Conservation (phyloP, 2,797 vertebrate genomes). For the Pangasius mekongensis region DNA sequence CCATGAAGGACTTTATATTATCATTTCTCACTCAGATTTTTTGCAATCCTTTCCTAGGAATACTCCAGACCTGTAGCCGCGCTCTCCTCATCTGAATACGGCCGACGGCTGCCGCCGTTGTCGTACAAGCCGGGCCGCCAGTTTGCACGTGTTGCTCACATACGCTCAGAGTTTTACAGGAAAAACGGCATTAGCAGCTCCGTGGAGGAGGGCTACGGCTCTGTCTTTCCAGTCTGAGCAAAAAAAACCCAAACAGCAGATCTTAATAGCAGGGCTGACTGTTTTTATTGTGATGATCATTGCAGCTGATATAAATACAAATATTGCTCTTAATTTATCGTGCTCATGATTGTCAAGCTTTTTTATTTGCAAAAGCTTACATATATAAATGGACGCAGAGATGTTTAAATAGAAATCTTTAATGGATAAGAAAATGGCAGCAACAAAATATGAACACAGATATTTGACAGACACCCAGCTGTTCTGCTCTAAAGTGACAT, state of each 20-base stretch:
- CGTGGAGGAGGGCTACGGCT: conserved; percentile 72
- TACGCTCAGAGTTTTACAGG: conserved; percentile 78
- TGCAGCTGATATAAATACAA: conserved; percentile 10
- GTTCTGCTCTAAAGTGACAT: conserved; percentile 29
- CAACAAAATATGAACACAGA: conserved; percentile 83
- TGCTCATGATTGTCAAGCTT: neutral
- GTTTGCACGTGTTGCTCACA: conserved; percentile 62
- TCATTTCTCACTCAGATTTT: neutral
- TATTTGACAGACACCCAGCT: conserved; percentile 68
- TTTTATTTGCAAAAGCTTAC: conserved; percentile 14
- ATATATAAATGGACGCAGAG: conserved; percentile 56
- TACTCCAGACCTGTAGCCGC: conserved; percentile 72
- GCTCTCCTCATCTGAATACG: conserved; percentile 81
- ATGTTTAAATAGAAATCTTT: conserved; percentile 91
- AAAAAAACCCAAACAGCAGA: neutral
- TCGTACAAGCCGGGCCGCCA: conserved; percentile 63
- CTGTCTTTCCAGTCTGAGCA: conserved; percentile 70
- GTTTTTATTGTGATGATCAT: conserved; percentile 8
- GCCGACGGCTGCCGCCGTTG: conserved; percentile 65
- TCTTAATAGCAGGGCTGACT: neutral
- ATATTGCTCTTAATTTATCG: neutral
- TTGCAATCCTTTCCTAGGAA: conserved; percentile 74
- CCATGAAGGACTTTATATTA: neutral
- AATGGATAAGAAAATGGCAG: conserved; percentile 95
- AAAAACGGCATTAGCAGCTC: conserved; percentile 77